Evolutionary conservation across 1,140 invertebrate genomes (phyloP).

Genomic region (Brachionus sp.): DNA sequence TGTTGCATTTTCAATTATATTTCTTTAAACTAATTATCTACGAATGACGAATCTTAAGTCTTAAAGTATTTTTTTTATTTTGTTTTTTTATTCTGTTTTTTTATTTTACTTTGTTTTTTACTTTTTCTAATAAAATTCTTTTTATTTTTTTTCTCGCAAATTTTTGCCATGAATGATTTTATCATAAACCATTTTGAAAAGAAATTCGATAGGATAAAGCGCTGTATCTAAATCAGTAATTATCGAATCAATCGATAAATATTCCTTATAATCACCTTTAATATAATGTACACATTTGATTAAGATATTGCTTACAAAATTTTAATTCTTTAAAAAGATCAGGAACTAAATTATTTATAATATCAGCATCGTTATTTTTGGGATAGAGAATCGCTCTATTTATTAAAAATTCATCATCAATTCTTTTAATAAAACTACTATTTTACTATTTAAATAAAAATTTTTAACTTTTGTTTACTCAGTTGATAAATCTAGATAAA

Average conservation of each 20-base stretch:
- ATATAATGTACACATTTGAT: background rate
- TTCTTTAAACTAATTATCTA: no score
- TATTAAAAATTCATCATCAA: constrained; percentile 13
- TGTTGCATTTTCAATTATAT: no score
- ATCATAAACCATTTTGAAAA: constrained; percentile 1
- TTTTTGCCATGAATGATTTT: background rate
- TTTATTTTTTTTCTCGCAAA: no score
- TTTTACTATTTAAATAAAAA: background rate
- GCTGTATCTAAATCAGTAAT: constrained; percentile 25
- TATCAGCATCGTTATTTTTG: background rate
- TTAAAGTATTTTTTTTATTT: no score
- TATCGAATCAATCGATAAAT: constrained; percentile 12
- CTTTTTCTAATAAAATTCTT: no score
- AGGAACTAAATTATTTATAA: background rate
- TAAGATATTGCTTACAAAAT: background rate
- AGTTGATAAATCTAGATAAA: no score
- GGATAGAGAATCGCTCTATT: constrained; percentile 7
- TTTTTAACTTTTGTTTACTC: no score
- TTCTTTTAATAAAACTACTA: constrained; percentile 3
- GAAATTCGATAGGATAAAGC: background rate
- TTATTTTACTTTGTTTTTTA: no score
- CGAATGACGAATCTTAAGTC: no score
- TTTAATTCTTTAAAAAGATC: constrained; percentile 15
- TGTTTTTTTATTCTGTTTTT: no score
- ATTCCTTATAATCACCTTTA: constrained; percentile 21